A percentile compares a stretch with the other conserved stretches of the same genome.
phyloP scores from a whole-genome alignment of 2,888 invertebrate genomes.

The Lasiommata megera region DNA sequence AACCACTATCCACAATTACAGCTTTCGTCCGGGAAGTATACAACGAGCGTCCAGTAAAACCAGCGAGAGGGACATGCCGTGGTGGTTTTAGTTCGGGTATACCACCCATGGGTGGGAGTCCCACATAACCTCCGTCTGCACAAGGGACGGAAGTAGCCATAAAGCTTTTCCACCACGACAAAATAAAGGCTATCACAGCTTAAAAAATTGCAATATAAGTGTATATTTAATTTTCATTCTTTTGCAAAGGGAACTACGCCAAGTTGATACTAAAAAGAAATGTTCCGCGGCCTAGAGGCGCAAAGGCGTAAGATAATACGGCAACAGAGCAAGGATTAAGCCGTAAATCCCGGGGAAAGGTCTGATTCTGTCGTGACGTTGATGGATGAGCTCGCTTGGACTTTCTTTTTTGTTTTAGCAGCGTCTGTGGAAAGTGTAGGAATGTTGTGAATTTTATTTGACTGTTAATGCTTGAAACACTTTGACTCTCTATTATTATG shows the following conservation, averaged over 20 bases:
- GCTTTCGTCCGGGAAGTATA: too few species aligned
- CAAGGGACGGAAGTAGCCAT: too few species aligned
- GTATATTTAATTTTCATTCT: not conserved
- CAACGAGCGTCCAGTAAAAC: too few species aligned
- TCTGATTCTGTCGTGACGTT: constrained; percentile 16
- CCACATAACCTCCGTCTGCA: too few species aligned
- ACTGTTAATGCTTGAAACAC: not conserved
- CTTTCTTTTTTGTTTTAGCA: constrained; percentile 9
- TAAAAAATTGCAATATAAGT: not conserved
- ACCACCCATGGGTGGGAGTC: too few species aligned
- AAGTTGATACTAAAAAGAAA: constrained; percentile 9
- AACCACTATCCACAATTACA: too few species aligned
- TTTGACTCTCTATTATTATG: not conserved
- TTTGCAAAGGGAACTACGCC: not conserved
- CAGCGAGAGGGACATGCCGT: too few species aligned
- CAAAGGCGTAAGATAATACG: constrained; percentile 13
- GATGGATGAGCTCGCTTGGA: constrained; percentile 12
- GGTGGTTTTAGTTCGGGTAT: too few species aligned
- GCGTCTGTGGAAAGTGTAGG: constrained; percentile 4
- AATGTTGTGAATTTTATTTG: constrained; percentile 1
- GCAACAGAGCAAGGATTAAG: constrained; percentile 18
- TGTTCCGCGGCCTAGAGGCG: not conserved
- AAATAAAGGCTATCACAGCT: too few species aligned
- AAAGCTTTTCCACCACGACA: too few species aligned
- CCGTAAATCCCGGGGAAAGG: constrained; percentile 18